Conservation (phyloP, 2,797 vertebrate species). For the Silurus aristotelis region DNA sequence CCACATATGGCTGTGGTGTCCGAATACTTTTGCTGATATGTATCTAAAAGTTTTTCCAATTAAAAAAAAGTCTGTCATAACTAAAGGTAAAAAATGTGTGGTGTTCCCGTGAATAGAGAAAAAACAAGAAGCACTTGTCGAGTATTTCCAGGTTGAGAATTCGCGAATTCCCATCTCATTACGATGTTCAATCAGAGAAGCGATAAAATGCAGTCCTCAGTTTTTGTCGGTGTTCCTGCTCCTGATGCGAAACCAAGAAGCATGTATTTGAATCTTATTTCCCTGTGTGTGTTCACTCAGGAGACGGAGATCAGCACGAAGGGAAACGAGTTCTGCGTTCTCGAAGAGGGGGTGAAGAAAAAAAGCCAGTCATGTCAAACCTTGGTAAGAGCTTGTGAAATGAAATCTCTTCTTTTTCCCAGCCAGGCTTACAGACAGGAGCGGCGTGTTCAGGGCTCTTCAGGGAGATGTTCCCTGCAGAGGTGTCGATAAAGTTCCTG, state of each 20-base stretch:
- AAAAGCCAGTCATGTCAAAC: conserved; percentile 84
- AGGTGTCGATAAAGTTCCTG: conserved; percentile 30
- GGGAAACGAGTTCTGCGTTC: conserved; percentile 75
- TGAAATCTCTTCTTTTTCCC: conserved; percentile 50
- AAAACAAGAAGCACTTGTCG: not conserved
- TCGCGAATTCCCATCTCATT: not conserved
- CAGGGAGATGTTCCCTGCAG: conserved; percentile 19
- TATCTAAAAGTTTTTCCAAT: not conserved
- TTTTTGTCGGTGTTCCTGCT: not conserved
- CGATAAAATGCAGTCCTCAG: not conserved
- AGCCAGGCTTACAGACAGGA: conserved; percentile 8
- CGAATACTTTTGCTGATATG: too few species aligned
- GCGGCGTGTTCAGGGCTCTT: conserved; percentile 5
- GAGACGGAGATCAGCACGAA: conserved; percentile 78
- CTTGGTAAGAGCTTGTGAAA: conserved; percentile 79
- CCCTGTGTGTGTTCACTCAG: conserved; percentile 60
- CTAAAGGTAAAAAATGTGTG: too few species aligned
- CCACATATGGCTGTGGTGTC: too few species aligned
- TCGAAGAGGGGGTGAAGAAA: conserved; percentile 78
- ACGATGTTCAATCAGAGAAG: not conserved
- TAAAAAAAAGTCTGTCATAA: not conserved
- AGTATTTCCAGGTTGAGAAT: not conserved
- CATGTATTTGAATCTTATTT: conserved; percentile 55
- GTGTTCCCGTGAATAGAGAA: not conserved
- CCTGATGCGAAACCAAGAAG: conserved; percentile 51